Percentiles rank a stretch among this genome's conserved stretches.
phyloP scores from a whole-genome alignment of 2,888 invertebrate genomes.

The Melanargia galathea region DNA sequence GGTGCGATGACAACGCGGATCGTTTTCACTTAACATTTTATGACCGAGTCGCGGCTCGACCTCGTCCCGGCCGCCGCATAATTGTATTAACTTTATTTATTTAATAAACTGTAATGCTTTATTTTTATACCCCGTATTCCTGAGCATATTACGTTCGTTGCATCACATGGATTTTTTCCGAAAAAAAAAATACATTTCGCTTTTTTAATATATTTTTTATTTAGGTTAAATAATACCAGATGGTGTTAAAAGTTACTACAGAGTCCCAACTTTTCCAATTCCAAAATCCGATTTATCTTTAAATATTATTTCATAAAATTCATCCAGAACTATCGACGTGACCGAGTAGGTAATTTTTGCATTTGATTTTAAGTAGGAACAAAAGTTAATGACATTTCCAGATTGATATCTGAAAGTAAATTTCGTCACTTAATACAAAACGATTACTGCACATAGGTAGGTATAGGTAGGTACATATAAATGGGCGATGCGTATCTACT shows the following conservation, averaged over 20 bases:
- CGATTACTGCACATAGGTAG: conserved; percentile 19
- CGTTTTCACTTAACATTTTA: conserved; percentile 68
- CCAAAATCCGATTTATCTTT: too few relatives aligned
- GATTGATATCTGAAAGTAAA: conserved; percentile 26
- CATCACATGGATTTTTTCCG: background rate
- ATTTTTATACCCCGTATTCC: conserved; percentile 36
- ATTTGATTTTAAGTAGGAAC: conserved; percentile 8
- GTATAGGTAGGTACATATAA: conserved; percentile 14
- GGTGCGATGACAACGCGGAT: conserved; percentile 68
- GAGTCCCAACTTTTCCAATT: too few relatives aligned
- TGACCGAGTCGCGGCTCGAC: conserved; percentile 45
- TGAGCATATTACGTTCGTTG: background rate
- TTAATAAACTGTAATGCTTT: conserved; percentile 45
- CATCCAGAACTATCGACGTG: too few relatives aligned
- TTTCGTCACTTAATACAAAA: conserved; percentile 28
- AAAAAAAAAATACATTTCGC: too few relatives aligned
- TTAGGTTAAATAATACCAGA: too few relatives aligned
- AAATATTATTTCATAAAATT: too few relatives aligned
- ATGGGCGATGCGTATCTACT: conserved; percentile 31
- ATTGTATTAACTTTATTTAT: conserved; percentile 49
- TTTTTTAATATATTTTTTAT: too few relatives aligned
- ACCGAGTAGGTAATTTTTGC: too few relatives aligned
- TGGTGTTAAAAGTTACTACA: too few relatives aligned
- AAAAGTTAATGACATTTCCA: conserved; percentile 11
- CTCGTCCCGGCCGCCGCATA: conserved; percentile 44